Conservation (phyloP, 2,113 vertebrate species). For the Equus przewalskii region DNA sequence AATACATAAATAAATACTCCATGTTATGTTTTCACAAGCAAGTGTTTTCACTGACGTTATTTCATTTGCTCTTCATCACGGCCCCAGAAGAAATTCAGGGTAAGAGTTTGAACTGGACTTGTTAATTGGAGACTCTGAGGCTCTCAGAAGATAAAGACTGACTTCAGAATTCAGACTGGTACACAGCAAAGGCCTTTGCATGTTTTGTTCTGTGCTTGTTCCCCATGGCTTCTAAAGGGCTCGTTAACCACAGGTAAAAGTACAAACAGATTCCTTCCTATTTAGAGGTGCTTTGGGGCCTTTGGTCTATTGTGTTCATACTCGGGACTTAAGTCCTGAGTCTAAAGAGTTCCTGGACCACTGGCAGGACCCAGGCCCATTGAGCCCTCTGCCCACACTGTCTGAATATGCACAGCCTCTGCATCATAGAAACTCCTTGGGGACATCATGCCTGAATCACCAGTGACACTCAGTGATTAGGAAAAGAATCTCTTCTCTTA, state of each 20-base stretch:
- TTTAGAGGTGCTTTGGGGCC: fast-evolving
- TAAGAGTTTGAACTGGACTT: neutral
- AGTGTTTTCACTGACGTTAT: neutral
- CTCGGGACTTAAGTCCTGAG: neutral
- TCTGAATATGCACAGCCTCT: neutral
- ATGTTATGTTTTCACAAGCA: neutral
- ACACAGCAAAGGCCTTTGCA: neutral
- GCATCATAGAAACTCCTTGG: neutral
- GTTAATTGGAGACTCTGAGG: neutral
- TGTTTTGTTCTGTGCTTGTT: neutral
- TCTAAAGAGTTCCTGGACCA: neutral
- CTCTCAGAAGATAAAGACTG: neutral
- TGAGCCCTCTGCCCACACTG: neutral
- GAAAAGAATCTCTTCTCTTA: neutral
- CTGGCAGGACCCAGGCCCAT: too few species aligned
- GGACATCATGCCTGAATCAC: neutral
- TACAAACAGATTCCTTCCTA: neutral
- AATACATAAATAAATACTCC: neutral
- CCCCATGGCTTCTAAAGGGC: neutral
- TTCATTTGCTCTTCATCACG: neutral
- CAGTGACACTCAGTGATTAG: neutral
- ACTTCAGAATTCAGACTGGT: neutral
- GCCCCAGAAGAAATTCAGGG: neutral
- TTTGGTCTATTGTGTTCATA: neutral
- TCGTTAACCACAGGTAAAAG: neutral